A percentile compares a stretch with the other conserved stretches of the same genome.
Evolutionary conservation across 2,113 vertebrate genomes (phyloP).

Genomic region (Nicator chloris): DNA sequence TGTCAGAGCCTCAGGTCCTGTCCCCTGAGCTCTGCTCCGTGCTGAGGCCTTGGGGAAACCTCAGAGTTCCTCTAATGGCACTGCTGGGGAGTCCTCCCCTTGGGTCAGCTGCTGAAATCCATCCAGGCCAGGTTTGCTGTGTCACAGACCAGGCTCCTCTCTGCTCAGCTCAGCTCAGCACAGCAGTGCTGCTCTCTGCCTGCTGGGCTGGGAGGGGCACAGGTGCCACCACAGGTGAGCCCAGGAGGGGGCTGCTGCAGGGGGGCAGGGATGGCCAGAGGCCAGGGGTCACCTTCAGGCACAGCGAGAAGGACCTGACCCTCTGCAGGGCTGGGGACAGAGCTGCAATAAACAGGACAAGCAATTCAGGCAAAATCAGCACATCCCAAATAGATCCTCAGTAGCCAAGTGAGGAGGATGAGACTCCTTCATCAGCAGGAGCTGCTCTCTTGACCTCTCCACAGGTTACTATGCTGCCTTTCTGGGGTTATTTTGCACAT

Average conservation of each 20-base stretch:
- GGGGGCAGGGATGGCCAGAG: neutral
- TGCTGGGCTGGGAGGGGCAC: neutral
- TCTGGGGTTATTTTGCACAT: slow-evolving; percentile 54
- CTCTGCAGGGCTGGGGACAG: neutral
- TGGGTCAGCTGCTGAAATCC: no score
- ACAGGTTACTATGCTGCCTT: slow-evolving; percentile 53
- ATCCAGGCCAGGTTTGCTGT: no score
- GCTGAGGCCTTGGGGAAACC: no score
- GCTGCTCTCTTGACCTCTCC: slow-evolving; percentile 18
- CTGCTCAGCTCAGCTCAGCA: no score
- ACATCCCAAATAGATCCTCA: slow-evolving; percentile 55
- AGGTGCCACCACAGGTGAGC: neutral
- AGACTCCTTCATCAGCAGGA: slow-evolving; percentile 38
- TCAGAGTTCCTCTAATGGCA: no score
- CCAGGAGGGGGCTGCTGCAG: neutral
- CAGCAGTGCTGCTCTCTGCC: no score
- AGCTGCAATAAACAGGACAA: neutral
- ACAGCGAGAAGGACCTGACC: neutral
- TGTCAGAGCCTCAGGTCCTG: neutral
- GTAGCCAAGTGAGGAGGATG: slow-evolving; percentile 40
- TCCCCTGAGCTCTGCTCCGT: neutral
- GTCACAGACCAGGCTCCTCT: no score
- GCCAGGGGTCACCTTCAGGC: neutral
- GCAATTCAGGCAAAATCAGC: slow-evolving; percentile 39
- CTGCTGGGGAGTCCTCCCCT: neutral